Conservation (phyloP, 2,888 invertebrate species). For the Carabus problematicus region DNA sequence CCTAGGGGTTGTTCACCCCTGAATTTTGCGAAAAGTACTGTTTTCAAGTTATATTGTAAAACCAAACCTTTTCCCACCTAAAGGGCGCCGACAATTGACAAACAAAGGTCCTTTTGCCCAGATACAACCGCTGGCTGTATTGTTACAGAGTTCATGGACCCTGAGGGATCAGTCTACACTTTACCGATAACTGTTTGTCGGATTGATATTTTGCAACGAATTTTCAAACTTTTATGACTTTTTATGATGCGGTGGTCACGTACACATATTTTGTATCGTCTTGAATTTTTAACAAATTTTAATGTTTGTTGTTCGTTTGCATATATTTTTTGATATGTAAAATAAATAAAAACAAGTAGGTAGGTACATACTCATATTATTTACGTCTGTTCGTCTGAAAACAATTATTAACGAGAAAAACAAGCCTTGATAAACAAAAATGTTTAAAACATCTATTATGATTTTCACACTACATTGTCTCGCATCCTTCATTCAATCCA, state of each 20-base stretch:
- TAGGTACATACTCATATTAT: not conserved
- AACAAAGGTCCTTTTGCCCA: conserved; percentile 20
- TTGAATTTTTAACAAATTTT: not conserved
- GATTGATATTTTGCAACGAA: not conserved
- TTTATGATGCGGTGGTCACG: not conserved
- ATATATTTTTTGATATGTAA: not conserved
- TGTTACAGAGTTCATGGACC: conserved; percentile 24
- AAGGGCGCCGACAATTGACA: conserved; percentile 21
- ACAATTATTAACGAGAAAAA: no score
- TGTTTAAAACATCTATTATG: no score
- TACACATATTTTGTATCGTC: no score
- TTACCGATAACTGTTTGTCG: not conserved
- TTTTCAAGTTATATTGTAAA: conserved; percentile 15
- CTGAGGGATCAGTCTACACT: not conserved
- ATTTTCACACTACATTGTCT: no score
- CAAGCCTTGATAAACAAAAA: no score
- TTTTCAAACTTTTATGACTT: conserved; percentile 1
- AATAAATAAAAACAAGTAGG: not conserved
- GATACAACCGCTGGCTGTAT: conserved; percentile 11
- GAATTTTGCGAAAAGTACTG: conserved; percentile 21
- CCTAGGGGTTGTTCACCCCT: conserved; percentile 19
- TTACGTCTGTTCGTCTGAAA: not conserved
- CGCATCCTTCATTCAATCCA: no score
- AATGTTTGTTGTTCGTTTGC: not conserved
- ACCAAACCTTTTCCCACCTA: conserved; percentile 17